Evolutionary conservation across 2,113 vertebrate species (phyloP).

Genomic region (Taurulus bubalis): DNA sequence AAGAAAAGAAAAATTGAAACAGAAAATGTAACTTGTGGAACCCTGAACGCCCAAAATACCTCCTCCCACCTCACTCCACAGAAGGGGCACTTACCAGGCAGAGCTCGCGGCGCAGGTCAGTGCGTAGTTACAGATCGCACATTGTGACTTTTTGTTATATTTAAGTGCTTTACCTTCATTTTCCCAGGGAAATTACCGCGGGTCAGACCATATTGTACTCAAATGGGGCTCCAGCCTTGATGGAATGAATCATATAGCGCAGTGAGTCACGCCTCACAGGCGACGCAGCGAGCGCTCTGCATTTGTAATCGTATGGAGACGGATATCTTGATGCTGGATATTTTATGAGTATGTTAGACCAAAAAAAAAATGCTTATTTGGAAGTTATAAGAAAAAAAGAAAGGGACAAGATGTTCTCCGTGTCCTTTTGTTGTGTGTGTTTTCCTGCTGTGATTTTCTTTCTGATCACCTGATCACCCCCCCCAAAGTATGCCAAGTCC

Average conservation of each 20-base stretch:
- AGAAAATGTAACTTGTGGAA: slow-evolving; percentile 33
- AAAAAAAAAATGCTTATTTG: neutral
- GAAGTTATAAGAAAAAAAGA: neutral
- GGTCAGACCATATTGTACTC: slow-evolving; percentile 36
- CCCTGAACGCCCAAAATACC: slow-evolving; percentile 39
- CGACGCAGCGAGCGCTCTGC: slow-evolving; percentile 17
- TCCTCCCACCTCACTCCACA: slow-evolving; percentile 41
- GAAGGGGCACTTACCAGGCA: slow-evolving; percentile 17
- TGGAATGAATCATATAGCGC: slow-evolving; percentile 49
- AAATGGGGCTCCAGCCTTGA: slow-evolving; percentile 40
- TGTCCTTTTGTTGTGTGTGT: too few relatives aligned
- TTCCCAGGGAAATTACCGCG: neutral
- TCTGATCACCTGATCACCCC: neutral
- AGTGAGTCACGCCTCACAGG: slow-evolving; percentile 47
- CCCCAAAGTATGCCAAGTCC: slow-evolving; percentile 47
- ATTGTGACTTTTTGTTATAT: slow-evolving; percentile 12
- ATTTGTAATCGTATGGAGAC: neutral
- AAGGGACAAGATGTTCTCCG: too few relatives aligned
- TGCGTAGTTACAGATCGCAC: slow-evolving; percentile 19
- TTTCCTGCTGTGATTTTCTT: neutral
- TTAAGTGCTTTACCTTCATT: slow-evolving; percentile 26
- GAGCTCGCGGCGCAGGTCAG: neutral
- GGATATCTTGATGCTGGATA: neutral
- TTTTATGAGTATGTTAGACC: neutral
- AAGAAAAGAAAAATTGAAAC: neutral